Base-by-base conservation (phyloP, 2,888 invertebrate species). In the Monochamus alternatus region DNA sequence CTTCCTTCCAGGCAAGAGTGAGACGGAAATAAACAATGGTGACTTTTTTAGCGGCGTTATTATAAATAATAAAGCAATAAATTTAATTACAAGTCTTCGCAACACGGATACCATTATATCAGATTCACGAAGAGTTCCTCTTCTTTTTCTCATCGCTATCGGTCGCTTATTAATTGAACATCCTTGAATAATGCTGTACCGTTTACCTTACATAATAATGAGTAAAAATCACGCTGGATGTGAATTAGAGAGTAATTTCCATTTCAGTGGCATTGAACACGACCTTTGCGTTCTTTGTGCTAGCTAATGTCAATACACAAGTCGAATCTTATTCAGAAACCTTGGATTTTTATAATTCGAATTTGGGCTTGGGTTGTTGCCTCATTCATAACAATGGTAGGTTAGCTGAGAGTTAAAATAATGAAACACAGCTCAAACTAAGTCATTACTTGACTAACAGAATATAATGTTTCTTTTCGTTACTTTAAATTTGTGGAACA, bases 211-310 rank as follows among this genome's bases (percentile, higher is more conserved):
- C n/a, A 69, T 60, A 69, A 60, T 59, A 69, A 63, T 22, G 14
- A 51, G 66, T 55, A 43, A 62, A 59, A 47, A 69, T 69, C 59
- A 69, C 59, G 47, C 31, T 22, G 22, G 12, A 68, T 59, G 10
- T 22, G 55, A 68, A 68, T 66, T 68, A 68, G 68, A 68, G 55
- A 58, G 68, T 59, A 68, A 68, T 68, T 38, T 68, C 43, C 59
- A 68, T 58, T 68, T 68, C 32, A 68, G 30, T 59, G 68, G 68
- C 68, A 68, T 68, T 68, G 68, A 68, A 68, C 68, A 55, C 38
- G 14, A 59, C 68, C 66, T 67, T 68, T 43, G 43, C 38, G 22
- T 43, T n/a, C 59, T 64, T 64, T 55, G 67, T 59, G 58, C 38
- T 68, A 68, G 58, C 38, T 68, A 68, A 38, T 59, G 55, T 43